Evolutionary conservation across 2,797 vertebrate genomes (phyloP).

Genomic region (Heliangelus exortis): DNA sequence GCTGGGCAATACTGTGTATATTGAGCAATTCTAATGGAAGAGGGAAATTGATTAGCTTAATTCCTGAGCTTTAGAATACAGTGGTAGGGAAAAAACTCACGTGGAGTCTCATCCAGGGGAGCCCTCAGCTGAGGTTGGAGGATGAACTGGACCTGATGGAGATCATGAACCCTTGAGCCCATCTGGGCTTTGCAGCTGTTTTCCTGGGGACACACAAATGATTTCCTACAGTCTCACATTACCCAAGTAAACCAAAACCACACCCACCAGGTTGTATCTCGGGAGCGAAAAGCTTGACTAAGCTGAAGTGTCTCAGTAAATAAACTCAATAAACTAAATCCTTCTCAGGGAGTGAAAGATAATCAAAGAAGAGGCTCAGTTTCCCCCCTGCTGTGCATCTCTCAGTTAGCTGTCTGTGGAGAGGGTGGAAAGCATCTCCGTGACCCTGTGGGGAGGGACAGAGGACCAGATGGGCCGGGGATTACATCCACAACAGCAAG

Average conservation of each 20-base stretch:
- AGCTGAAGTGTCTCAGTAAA: not conserved
- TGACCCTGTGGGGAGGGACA: not conserved
- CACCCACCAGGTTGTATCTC: not conserved
- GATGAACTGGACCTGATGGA: not conserved
- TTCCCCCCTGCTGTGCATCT: not conserved
- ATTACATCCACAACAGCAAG: not conserved
- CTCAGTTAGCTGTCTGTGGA: not conserved
- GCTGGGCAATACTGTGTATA: not conserved
- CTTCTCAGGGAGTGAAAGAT: not conserved
- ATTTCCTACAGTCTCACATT: fast-evolving
- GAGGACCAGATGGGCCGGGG: not conserved
- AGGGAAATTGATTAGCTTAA: not conserved
- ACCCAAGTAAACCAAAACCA: not conserved
- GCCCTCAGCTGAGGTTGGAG: not conserved
- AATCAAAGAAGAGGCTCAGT: not conserved
- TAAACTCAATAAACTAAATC: not conserved
- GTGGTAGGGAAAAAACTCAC: not conserved
- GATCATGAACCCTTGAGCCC: fast-evolving
- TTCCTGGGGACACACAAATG: fast-evolving
- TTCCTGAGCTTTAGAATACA: not conserved
- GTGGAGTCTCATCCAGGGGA: not conserved
- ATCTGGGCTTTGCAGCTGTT: not conserved
- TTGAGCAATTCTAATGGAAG: not conserved
- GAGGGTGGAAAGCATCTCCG: not conserved
- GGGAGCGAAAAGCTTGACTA: fast-evolving